A percentile compares a stretch with the other conserved stretches of the same genome.
Conservation (phyloP, 2,797 vertebrate genomes). For the Spatula clypeata region DNA sequence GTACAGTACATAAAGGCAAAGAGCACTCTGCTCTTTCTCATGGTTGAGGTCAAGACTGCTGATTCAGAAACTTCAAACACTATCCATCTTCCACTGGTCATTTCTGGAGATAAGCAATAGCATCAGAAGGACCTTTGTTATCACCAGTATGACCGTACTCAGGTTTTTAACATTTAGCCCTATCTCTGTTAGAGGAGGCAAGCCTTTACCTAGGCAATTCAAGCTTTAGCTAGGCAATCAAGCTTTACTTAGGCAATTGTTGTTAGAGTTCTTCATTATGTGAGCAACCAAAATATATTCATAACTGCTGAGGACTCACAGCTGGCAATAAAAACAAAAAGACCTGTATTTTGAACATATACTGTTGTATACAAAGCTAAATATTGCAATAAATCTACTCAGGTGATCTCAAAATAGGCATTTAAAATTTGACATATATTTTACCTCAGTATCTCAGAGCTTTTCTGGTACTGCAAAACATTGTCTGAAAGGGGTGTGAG, state of each 20-base stretch:
- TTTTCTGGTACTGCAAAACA: not conserved
- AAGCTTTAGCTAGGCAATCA: not conserved
- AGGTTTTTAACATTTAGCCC: not conserved
- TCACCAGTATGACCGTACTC: not conserved
- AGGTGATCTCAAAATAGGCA: not conserved
- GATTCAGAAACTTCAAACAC: not conserved
- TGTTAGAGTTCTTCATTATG: not conserved
- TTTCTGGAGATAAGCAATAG: not conserved
- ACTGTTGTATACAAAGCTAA: not conserved
- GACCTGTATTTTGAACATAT: not conserved
- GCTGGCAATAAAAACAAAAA: not conserved
- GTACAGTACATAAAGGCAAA: not conserved
- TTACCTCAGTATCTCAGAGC: not conserved
- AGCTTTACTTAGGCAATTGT: not conserved
- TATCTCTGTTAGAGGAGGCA: not conserved
- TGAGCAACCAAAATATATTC: not conserved
- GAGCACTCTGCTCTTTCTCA: not conserved
- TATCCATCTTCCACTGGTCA: not conserved
- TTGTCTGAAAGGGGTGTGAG: accelerated
- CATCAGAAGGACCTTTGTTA: not conserved
- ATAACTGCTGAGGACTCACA: not conserved
- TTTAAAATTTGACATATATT: not conserved
- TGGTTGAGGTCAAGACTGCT: not conserved
- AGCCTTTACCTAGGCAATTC: not conserved
- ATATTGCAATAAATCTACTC: not conserved